Base-by-base conservation (phyloP, 2,797 vertebrate genomes). In the Pelobates cultripes region DNA sequence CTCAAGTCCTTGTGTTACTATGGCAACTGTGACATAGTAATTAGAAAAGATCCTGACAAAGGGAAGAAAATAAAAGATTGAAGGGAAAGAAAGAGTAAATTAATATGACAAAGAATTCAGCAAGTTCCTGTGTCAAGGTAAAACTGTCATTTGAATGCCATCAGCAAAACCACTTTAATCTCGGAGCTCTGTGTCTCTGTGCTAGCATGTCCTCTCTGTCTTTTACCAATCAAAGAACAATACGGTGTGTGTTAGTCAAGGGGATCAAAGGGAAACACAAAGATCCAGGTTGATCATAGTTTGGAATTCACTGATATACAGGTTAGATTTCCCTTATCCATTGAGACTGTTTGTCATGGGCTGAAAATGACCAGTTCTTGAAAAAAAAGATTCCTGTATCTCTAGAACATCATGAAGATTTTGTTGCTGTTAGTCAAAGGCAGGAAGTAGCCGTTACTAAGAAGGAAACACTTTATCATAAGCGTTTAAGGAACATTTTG, bases 1-100 rank as follows among this genome's bases (percentile, higher is more conserved):
- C 13, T 61, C 47, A 47, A 61, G 76, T 60, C 57, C 64, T 51
- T 3, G 63, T 4, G 76, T 78, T 74, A 51, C 81, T 70, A 74
- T 83, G 81, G 68, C 70, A 70, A 83, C 81, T 68, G 63, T 61
- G 61, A 83, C 41, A 74, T 57, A 69, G 70, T 83, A 73, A 83
- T 83, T 83, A 74, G 81, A 70, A 73, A 73, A 57, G 14, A 41
- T 43, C 75, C 73, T 70, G 64, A 83, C 75, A 78, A 73, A 83
- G 64, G 43, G 57, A 43, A 53, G 41, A 9, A 71, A 78, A 78
- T 77, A 72, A 72, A 71, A 47, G 80, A 82, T 47, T 60, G 44
- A 64, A 66, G 69, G 42, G 41, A 73, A 64, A 66, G 60, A 70
- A 76, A 77, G 68, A 17, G 73, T 76, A 81, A 81, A 76, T 81